Percentiles rank a stretch among this genome's conserved stretches.
Evolutionary conservation across 2,113 vertebrate species (phyloP).

Genomic region (Melospiza georgiana): DNA sequence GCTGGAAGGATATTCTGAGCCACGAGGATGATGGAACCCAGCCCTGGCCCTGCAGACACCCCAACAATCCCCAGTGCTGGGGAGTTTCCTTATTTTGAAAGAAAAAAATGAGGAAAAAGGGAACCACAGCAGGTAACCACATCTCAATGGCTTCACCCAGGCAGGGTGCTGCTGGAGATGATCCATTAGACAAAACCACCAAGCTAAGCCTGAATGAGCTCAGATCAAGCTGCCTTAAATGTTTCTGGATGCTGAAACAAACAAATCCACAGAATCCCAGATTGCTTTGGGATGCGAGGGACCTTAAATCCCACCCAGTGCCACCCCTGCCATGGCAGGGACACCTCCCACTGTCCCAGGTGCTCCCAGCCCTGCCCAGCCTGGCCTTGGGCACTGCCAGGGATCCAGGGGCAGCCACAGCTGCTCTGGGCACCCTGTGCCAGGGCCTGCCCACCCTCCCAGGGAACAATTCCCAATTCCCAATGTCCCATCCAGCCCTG

Average conservation of each 20-base stretch:
- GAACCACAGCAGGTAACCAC: background rate
- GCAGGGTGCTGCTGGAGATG: background rate
- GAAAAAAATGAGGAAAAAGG: background rate
- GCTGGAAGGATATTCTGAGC: background rate
- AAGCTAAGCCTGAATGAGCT: background rate
- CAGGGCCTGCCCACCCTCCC: background rate
- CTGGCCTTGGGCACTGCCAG: background rate
- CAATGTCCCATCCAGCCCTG: background rate
- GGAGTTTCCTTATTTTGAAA: background rate
- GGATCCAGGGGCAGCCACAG: background rate
- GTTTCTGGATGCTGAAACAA: background rate
- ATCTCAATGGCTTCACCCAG: background rate
- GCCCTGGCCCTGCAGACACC: background rate
- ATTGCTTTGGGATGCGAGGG: accelerated
- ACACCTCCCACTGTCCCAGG: background rate
- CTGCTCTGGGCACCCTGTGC: background rate
- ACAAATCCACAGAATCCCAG: background rate
- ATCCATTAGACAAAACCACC: background rate
- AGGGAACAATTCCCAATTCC: background rate
- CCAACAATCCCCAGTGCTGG: background rate
- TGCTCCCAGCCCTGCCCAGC: background rate
- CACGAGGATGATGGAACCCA: background rate
- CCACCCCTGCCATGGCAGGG: background rate
- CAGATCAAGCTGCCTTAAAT: background rate
- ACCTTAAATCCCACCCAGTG: accelerated